Base-by-base conservation (phyloP, 2,888 invertebrate species). In the Oligia fasciuncula region DNA sequence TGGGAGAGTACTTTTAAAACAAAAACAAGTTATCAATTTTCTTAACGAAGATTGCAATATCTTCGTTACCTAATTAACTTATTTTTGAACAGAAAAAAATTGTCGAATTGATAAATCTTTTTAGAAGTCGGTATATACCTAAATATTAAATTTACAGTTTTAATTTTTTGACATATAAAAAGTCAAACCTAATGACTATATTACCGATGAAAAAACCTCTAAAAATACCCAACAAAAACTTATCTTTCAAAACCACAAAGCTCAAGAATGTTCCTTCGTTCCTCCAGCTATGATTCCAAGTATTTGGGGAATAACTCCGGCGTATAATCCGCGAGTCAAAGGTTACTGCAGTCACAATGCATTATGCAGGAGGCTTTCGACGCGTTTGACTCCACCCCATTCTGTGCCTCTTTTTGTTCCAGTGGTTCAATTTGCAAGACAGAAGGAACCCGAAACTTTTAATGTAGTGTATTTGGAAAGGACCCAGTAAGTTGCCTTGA, bases 311-410 rank as follows among this genome's bases (percentile, higher is more conserved):
- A 93, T 92, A 94, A 92, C 89, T 91, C 88, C 87, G 80, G 81
- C 91, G 91, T 93, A 93, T 93, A 94, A 94, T 93, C 93, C 90
- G 77, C 79, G 81, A 91, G 91, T 92, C 93, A 93, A 93, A 93
- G 94, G 93, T 93, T 90, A 91, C 88, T 92, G 93, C 93, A 93
- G 91, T 91, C 92, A 91, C 93, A 90, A 94, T 95, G 95, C 94
- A 95, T 95, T 92, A 95, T 95, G 95, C 93, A 95, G 90, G 87
- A 94, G 94, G 93, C 93, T 94, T 94, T 94, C 93, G 93, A 91
- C 92, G 93, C 91, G 92, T 91, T 92, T 91, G 90, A 90, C 89
- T 88, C 90, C 85, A 83, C 81, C 84, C 82, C 60, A 79, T 79
- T 81, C 77, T 79, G 82, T 84, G 83, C 87, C 87, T 89, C 90